phyloP scores from a whole-genome alignment of 2,888 invertebrate genomes.

The Cryptophagus acutangulus region DNA sequence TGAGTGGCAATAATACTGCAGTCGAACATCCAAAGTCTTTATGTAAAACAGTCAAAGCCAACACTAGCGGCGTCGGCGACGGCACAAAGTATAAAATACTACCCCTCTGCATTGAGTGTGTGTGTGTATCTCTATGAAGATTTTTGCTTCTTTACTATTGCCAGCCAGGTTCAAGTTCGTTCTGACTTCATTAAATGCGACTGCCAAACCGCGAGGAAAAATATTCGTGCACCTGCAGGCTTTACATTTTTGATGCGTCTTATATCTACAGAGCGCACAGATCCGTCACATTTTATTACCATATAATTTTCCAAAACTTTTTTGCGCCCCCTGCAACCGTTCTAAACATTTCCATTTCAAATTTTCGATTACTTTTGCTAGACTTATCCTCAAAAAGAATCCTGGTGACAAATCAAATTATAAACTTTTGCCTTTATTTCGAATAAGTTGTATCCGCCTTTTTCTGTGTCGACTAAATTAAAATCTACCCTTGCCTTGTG shows the following conservation, averaged over 20 bases:
- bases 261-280: slow-evolving; percentile 24
- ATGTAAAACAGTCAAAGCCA: slow-evolving; percentile 16
- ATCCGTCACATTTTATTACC: slow-evolving; percentile 34
- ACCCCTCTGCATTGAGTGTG: no score
- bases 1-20: slow-evolving; percentile 25
- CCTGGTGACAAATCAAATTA: slow-evolving; percentile 24
- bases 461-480: slow-evolving; percentile 13
- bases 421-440: slow-evolving; percentile 24
- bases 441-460: slow-evolving; percentile 24
- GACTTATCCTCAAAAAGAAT: slow-evolving; percentile 20
- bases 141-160: no score
- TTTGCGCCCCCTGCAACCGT: slow-evolving; percentile 16
- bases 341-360: slow-evolving; percentile 28
- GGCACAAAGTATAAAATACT: no score
- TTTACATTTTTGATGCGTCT: slow-evolving; percentile 33
- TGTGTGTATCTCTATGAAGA: no score
- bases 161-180: slow-evolving; percentile 25
- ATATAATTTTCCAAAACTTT: slow-evolving; percentile 34
- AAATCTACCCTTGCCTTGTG: neutral
- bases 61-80: slow-evolving; percentile 4
- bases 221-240: slow-evolving; percentile 34
- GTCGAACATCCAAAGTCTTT: slow-evolving; percentile 21
- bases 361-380: slow-evolving; percentile 16
- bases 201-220: slow-evolving; percentile 27
- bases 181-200: slow-evolving; percentile 29